Conservation (phyloP, 2,113 vertebrate species). For the Noturus placidus region DNA sequence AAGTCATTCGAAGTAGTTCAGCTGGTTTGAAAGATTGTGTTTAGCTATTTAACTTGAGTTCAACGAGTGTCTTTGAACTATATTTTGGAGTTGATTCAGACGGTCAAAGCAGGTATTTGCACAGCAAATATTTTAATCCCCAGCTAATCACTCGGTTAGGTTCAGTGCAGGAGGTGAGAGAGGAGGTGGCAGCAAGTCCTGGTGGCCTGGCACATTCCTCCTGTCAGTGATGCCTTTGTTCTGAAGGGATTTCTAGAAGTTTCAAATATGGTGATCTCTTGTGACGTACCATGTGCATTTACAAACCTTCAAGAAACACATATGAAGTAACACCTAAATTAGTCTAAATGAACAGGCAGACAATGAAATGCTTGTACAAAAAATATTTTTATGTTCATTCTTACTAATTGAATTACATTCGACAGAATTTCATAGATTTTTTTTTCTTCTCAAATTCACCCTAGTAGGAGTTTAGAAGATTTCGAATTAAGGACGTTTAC, state of each 20-base stretch:
- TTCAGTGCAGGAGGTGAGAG: conserved; percentile 57
- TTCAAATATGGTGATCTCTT: conserved; percentile 64
- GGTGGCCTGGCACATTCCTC: conserved; percentile 75
- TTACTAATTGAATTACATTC: background rate
- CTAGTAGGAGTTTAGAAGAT: background rate
- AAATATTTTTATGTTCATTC: background rate
- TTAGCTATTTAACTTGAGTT: conserved; percentile 65
- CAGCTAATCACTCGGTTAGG: conserved; percentile 79
- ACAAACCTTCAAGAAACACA: background rate
- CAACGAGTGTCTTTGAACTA: conserved; percentile 75
- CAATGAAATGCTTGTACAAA: background rate
- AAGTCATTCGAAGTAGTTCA: conserved; percentile 30
- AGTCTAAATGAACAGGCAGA: background rate
- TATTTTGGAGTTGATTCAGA: conserved; percentile 69
- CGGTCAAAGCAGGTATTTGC: conserved; percentile 77
- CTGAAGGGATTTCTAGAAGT: conserved; percentile 68
- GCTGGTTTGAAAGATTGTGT: conserved; percentile 62
- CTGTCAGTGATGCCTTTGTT: conserved; percentile 69
- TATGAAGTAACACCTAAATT: background rate
- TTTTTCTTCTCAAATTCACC: background rate
- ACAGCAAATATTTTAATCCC: conserved; percentile 82
- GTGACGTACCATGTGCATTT: conserved; percentile 35
- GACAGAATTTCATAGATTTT: background rate
- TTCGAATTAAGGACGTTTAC: background rate
- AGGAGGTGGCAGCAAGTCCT: conserved; percentile 47